Evolutionary conservation across 2,797 vertebrate genomes (phyloP), one percentile per base, ranked within the genome.

Genomic region (Pelodytes ibericus): DNA sequence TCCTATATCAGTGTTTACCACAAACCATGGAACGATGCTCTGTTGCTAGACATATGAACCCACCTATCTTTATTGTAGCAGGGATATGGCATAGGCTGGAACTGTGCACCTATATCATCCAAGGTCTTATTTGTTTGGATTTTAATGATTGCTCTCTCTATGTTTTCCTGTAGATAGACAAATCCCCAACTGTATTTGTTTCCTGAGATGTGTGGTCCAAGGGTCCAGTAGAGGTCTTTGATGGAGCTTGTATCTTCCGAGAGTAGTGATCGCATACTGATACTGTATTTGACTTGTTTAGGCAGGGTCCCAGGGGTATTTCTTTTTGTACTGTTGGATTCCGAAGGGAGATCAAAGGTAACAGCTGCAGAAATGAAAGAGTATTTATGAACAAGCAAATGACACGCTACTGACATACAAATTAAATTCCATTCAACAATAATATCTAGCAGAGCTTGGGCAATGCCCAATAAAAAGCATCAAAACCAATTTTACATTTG

Each of bases 201-300:
- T 26, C 88, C 80, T 2, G 89, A 90, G 53, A 94, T 94, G 90
- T 94, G 92, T 0, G 88, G 74, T 0, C 93, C 89, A 2, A 91
- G 95, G 0, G 91, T 85, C 89, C 94, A 99, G 80, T 90, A 93
- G n/a, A 92, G 85, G 76, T 90, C 83, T 56, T 94, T 90, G 31
- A 92, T 82, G 44, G 92, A 90, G 88, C 94, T 94, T 0, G 96
- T 99, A 1, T 96, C 94, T 90, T 98, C 97, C 0, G 94, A 90
- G 3, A 97, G 97, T 87, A 95, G 94, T 84, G 97, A 94, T 81
- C 95, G 94, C 97, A 99, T 99, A 41, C 95, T 91, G 85, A 99
- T 97, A 62, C 96, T 99, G 81, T 99, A 99, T 86, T 91, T 89
- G 80, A 99, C 84, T 63, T 92, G 84, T 2, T 90, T 90, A 79